Conservation (phyloP, 1,140 invertebrate genomes). For the Euwallacea similis region DNA sequence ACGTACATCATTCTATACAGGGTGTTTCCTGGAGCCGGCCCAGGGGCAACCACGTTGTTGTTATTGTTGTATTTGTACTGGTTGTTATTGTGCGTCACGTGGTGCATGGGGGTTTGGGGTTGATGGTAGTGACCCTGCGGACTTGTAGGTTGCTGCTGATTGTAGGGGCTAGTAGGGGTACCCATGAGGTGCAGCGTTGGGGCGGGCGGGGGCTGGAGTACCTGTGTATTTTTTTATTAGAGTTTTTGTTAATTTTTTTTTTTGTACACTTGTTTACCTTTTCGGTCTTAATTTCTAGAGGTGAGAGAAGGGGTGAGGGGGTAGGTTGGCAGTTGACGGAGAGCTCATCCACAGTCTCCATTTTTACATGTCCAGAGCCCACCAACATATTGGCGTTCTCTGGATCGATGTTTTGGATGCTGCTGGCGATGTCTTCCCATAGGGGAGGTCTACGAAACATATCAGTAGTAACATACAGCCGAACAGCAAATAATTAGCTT, state of each 20-base stretch:
- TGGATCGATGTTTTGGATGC: slow-evolving; percentile 84
- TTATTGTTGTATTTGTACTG: slow-evolving; percentile 50
- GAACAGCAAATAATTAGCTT: too few species aligned
- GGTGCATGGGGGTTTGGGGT: slow-evolving; percentile 47
- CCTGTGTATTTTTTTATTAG: slow-evolving; percentile 38
- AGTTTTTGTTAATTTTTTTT: background rate
- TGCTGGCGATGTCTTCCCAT: slow-evolving; percentile 88
- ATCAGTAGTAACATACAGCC: background rate
- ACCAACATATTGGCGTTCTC: slow-evolving; percentile 84
- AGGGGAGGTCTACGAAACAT: slow-evolving; percentile 65
- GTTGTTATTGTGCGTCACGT: slow-evolving; percentile 47
- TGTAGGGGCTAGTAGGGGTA: slow-evolving; percentile 56
- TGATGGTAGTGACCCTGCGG: slow-evolving; percentile 50
- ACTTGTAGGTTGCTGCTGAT: slow-evolving; percentile 47
- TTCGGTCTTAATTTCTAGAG: slow-evolving; percentile 73
- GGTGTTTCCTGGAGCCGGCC: slow-evolving; percentile 46
- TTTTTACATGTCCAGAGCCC: slow-evolving; percentile 67
- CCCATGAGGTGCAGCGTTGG: slow-evolving; percentile 58
- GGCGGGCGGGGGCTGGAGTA: slow-evolving; percentile 55
- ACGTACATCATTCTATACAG: slow-evolving; percentile 69
- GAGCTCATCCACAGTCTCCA: slow-evolving; percentile 70
- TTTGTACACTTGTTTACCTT: slow-evolving; percentile 44
- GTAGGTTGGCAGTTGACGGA: slow-evolving; percentile 56
- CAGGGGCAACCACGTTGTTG: slow-evolving; percentile 51
- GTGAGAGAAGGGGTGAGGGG: slow-evolving; percentile 69